These are phyloP conservation scores for Rhopalosiphum padi DNA, from an alignment of 1,140 invertebrate species.

Conservation along the genomic window DNA sequence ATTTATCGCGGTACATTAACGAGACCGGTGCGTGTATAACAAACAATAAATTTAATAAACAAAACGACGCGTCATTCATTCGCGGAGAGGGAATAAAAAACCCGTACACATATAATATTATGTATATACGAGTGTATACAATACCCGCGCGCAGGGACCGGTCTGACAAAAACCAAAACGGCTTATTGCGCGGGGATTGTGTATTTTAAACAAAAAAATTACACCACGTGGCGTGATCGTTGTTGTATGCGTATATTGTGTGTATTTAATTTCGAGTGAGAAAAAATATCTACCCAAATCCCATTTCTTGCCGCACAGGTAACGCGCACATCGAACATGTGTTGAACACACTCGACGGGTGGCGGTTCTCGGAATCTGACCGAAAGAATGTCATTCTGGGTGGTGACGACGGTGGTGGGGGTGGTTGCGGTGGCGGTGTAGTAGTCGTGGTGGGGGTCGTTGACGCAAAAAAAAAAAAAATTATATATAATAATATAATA, in stretches of 20 bases:
- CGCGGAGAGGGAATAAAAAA: background rate
- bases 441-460: background rate
- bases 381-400: constrained; percentile 58
- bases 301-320: constrained; percentile 19
- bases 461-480: constrained; percentile 25
- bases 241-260: background rate
- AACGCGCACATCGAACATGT: constrained; percentile 40
- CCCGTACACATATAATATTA: background rate
- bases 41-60: constrained; percentile 54
- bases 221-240: constrained; percentile 50
- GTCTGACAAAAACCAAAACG: background rate
- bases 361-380: constrained; percentile 56
- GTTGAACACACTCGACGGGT: constrained; percentile 57
- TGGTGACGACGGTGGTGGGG: background rate
- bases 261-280: constrained; percentile 47
- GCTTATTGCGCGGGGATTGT: background rate
- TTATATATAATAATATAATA: background rate
- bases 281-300: constrained; percentile 46
- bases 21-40: constrained; percentile 29
- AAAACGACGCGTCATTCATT: constrained; percentile 46
- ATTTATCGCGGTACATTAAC: constrained; percentile 51
- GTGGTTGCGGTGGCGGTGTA: background rate
- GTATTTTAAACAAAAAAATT: background rate
- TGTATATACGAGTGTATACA: background rate
- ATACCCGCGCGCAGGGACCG: background rate